Percentiles rank a stretch among this genome's conserved stretches.
phyloP scores from a whole-genome alignment of 2,113 vertebrate genomes.

The Ascaphus truei region DNA sequence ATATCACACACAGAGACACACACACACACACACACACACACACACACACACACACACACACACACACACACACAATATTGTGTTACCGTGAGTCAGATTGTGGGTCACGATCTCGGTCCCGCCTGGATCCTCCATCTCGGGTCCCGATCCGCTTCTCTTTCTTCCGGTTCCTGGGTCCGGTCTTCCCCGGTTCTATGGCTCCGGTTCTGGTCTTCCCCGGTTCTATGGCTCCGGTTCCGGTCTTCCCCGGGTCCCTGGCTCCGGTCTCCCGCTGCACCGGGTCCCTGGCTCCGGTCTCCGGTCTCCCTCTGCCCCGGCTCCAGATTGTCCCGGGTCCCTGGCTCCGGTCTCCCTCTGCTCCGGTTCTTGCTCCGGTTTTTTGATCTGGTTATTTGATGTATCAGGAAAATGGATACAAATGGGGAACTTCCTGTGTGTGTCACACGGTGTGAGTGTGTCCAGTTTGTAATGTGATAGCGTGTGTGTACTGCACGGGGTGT shows the following conservation, averaged over 20 bases:
- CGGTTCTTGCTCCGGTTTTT: not conserved
- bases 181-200: too few species aligned
- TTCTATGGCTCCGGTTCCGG: not conserved
- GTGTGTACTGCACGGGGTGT: not conserved
- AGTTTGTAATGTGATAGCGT: not conserved
- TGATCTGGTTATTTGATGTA: too few species aligned
- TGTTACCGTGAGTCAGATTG: conserved; percentile 3
- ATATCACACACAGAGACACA: too few species aligned
- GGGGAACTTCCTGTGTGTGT: conserved; percentile 19
- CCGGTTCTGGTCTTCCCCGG: not conserved
- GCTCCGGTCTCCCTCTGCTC: not conserved
- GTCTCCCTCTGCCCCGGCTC: not conserved
- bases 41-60: too few species aligned
- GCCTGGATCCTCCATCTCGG: conserved; percentile 20
- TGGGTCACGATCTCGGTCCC: not conserved
- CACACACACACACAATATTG: too few species aligned
- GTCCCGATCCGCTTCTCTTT: too few species aligned
- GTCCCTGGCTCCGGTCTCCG: not conserved
- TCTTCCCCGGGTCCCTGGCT: not conserved
- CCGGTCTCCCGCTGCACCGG: too few species aligned
- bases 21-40: too few species aligned
- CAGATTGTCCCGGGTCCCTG: not conserved
- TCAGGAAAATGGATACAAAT: not conserved
- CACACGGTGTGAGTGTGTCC: conserved; percentile 8
- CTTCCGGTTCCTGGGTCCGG: not conserved